Evolutionary conservation across 2,888 invertebrate species (phyloP), one percentile per base, ranked within the genome.

Genomic region (Hermaeophaga mercurialis): DNA sequence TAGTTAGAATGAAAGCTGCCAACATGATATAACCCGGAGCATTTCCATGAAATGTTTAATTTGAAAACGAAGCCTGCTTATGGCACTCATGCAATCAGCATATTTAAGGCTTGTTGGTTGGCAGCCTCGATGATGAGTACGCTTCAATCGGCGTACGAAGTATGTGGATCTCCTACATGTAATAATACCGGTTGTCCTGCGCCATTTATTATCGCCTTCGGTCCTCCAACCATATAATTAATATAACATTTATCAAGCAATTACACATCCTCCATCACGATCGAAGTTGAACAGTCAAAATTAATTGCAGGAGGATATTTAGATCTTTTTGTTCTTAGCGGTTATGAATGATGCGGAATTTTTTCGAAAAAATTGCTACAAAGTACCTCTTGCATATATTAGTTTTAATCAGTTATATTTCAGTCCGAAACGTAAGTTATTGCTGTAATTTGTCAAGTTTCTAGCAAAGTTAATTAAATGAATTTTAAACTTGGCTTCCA

Each of bases 231-330:
- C 63, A 63, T 65, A 66, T 71, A 70, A 72, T 72, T 72, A 71
- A 71, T 71, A 70, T 65, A 65, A 60, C 70, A 72, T 72, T 71
- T 67, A 71, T 70, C 70, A 67, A 66, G 55, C 56, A 44, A 57
- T 62, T 57, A 46, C 39, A 18, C 38, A 44, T 31, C 34, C 48
- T 48, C 26, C 52, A 39, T 54, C 44, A 34, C 24, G 49, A 36
- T 54, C 38, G 26, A 49, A 28, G 34, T 34, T 43, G 24, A 14
- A 17, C 28, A 38, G 45, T 50, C 49, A 22, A 56, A 56, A 50
- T 56, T 45, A 56, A 52, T 52, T 44, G 43, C 52, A 7, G 8
- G 33, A 15, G 43, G 24, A 52, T 43, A 52, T 52, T 43, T 52
- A 48, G 12, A 18, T 26, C 28, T 48, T 34, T 11, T 48, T 48